Conservation (phyloP, 1,140 invertebrate species). For the Cylas formicarius region DNA sequence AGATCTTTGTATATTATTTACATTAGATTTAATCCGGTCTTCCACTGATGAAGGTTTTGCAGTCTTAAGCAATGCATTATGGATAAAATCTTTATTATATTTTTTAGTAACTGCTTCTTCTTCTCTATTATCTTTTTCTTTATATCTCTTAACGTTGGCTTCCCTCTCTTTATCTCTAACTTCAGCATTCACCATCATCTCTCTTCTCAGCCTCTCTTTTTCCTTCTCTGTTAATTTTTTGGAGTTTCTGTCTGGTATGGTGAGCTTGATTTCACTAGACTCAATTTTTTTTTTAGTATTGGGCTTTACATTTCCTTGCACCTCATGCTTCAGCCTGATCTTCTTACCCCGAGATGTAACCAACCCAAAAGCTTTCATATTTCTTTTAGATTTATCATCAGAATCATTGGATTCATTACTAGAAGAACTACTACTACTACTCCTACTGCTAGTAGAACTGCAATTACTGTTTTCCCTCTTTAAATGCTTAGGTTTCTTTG, state of each 20-base stretch:
- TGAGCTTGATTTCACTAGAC: conserved; percentile 12
- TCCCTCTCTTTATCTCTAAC: conserved; percentile 62
- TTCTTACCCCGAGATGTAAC: conserved; percentile 45
- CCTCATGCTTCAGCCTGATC: conserved; percentile 26
- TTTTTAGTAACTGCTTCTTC: conserved; percentile 42
- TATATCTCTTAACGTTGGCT: conserved; percentile 56
- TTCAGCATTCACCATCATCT: conserved; percentile 77
- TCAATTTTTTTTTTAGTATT: conserved; percentile 27
- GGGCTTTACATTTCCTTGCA: conserved; percentile 8
- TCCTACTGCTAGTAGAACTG: background rate
- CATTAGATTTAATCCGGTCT: conserved; percentile 70
- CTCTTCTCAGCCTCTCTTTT: conserved; percentile 59
- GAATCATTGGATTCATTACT: conserved; percentile 17
- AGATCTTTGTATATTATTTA: conserved; percentile 71
- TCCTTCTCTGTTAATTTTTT: conserved; percentile 58
- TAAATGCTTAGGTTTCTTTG: conserved; percentile 14
- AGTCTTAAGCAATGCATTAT: conserved; percentile 61
- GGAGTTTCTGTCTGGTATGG: conserved; percentile 25
- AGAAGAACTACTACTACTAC: conserved; percentile 2
- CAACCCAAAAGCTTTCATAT: conserved; percentile 41
- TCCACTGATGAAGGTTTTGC: conserved; percentile 60
- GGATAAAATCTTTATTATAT: conserved; percentile 47
- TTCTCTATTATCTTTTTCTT: conserved; percentile 56
- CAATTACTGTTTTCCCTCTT: conserved; percentile 5
- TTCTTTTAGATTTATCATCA: conserved; percentile 18